A percentile compares a stretch with the other conserved stretches of the same genome.
Conservation (phyloP, 2,888 invertebrate genomes). For the Bruchidius siliquastri region DNA sequence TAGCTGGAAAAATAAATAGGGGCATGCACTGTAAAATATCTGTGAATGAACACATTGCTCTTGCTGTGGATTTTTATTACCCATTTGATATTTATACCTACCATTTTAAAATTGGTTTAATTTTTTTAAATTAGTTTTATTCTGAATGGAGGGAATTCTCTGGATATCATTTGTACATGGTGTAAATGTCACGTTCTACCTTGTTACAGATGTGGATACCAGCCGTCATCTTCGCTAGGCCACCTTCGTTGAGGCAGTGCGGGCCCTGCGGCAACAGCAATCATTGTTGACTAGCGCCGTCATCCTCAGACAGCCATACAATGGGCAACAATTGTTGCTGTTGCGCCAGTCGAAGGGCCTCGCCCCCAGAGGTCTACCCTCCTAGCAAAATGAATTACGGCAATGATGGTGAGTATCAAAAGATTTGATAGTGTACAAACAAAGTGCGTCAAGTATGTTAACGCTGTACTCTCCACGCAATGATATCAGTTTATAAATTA, state of each 20-base stretch:
- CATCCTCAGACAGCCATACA: background rate
- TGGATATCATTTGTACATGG: too few relatives aligned
- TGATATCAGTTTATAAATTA: too few relatives aligned
- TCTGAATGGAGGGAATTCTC: too few relatives aligned
- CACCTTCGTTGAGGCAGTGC: background rate
- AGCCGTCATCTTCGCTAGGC: background rate
- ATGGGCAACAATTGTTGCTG: constrained; percentile 89
- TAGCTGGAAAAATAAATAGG: too few relatives aligned
- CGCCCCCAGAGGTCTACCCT: constrained; percentile 55
- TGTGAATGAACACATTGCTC: too few relatives aligned
- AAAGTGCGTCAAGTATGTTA: constrained; percentile 3
- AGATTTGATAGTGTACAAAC: too few relatives aligned
- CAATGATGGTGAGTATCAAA: constrained; percentile 6
- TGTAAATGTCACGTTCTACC: background rate
- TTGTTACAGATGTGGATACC: background rate
- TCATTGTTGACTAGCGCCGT: background rate
- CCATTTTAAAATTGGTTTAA: too few relatives aligned
- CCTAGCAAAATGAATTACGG: constrained; percentile 11
- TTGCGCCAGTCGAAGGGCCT: constrained; percentile 71
- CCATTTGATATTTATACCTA: too few relatives aligned
- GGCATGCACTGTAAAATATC: too few relatives aligned
- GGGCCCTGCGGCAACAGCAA: background rate
- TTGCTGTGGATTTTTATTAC: too few relatives aligned
- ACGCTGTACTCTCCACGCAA: too few relatives aligned
- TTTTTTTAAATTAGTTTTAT: too few relatives aligned